These are phyloP conservation scores for Anabacerthia variegaticeps DNA, from an alignment of 2,797 vertebrate species.

Conservation along the genomic window DNA sequence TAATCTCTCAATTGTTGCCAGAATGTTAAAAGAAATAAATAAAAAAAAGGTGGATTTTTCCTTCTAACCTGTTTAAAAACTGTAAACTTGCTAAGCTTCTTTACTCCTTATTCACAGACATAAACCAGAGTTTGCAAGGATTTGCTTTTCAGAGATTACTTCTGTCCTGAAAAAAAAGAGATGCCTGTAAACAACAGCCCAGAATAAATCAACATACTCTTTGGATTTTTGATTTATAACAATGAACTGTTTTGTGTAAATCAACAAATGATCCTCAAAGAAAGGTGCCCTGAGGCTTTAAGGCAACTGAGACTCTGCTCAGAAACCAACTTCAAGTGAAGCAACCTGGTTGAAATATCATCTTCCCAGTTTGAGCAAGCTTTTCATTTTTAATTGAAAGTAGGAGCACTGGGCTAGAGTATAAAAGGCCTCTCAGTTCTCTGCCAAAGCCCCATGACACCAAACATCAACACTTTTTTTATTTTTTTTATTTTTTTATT, in stretches of 20 bases:
- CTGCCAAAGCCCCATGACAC: not conserved
- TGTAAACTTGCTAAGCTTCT: not conserved
- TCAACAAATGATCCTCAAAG: slow-evolving; percentile 57
- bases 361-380: not conserved
- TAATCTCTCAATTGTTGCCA: not conserved
- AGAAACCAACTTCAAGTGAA: slow-evolving; percentile 30
- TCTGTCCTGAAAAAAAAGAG: not conserved
- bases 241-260: slow-evolving; percentile 50
- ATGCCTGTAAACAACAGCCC: slow-evolving; percentile 13
- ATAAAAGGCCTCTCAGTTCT: not conserved
- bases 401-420: not conserved
- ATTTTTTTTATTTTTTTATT: not conserved
- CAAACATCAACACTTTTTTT: not conserved
- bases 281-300: slow-evolving; percentile 35
- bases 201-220: slow-evolving; percentile 39
- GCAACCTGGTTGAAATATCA: slow-evolving; percentile 46
- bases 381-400: slow-evolving; percentile 61
- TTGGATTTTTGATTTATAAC: slow-evolving; percentile 54
- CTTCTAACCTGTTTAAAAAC: not conserved
- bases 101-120: not conserved
- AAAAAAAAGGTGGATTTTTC: not conserved
- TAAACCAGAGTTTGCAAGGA: not conserved
- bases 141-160: not conserved
- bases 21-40: not conserved
- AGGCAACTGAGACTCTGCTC: slow-evolving; percentile 42